Percentiles rank a stretch among this genome's conserved stretches.
These are phyloP conservation scores for Ectobius pallidus DNA, from an alignment of 2,888 invertebrate species.

Conservation along the genomic window DNA sequence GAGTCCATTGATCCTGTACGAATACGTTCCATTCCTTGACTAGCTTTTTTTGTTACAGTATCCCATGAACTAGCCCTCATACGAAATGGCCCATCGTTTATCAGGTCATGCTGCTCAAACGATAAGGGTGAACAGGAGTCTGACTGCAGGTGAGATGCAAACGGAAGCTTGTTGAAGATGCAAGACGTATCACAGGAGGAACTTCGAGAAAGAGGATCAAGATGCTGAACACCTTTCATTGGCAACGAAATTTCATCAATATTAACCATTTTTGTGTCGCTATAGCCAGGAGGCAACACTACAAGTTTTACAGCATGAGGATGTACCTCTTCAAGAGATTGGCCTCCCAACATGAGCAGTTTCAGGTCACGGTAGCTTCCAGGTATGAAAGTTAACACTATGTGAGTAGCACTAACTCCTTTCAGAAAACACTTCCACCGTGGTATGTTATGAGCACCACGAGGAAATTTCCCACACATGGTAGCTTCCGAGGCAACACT, in stretches of 20 bases:
- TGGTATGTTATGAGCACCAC: slow-evolving; percentile 44
- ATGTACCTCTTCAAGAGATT: slow-evolving; percentile 31
- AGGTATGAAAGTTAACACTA: slow-evolving; percentile 70
- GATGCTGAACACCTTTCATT: not conserved
- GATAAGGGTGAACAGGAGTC: slow-evolving; percentile 32
- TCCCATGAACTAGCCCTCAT: slow-evolving; percentile 49
- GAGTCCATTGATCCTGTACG: slow-evolving; percentile 48
- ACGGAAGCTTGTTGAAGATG: slow-evolving; percentile 19
- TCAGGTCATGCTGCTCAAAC: slow-evolving; percentile 31
- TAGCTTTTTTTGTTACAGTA: slow-evolving; percentile 45
- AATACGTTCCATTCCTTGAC: slow-evolving; percentile 43
- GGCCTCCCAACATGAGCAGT: slow-evolving; percentile 47
- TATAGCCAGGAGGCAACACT: not conserved
- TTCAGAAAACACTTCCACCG: slow-evolving; percentile 73
- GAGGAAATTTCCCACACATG: slow-evolving; percentile 17
- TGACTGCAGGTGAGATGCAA: slow-evolving; percentile 24
- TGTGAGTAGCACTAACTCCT: slow-evolving; percentile 64
- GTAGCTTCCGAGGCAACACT: slow-evolving; percentile 31
- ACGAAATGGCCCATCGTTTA: slow-evolving; percentile 44
- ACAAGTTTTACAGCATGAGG: slow-evolving; percentile 25
- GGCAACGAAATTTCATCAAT: not conserved
- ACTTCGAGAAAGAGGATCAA: slow-evolving; percentile 30
- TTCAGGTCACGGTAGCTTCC: slow-evolving; percentile 60
- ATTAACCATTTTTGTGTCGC: not conserved
- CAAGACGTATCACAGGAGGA: slow-evolving; percentile 37